These are phyloP conservation scores for Schizopygopsis malacanthus DNA, from an alignment of 2,797 vertebrate species.

Conservation along the genomic window DNA sequence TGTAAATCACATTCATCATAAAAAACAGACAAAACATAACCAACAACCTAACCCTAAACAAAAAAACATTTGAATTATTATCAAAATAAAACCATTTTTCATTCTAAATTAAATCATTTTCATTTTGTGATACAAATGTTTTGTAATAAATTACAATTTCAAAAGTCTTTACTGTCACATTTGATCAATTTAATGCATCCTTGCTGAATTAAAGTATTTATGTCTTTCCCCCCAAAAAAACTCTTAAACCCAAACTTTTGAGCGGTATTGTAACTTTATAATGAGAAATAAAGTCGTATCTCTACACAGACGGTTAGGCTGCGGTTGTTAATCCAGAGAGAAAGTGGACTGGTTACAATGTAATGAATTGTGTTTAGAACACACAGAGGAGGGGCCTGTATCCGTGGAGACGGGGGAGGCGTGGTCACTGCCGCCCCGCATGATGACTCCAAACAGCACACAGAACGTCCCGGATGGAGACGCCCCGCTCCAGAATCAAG, in stretches of 20 bases:
- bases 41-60: too few relatives aligned
- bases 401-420: slow-evolving; percentile 62
- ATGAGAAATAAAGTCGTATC: not conserved
- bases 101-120: not conserved
- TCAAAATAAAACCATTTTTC: too few relatives aligned
- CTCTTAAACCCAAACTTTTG: not conserved
- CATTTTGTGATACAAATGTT: too few relatives aligned
- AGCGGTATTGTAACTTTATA: not conserved
- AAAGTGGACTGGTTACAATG: not conserved
- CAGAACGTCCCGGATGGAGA: slow-evolving; percentile 74
- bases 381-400: slow-evolving; percentile 74
- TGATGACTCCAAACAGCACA: slow-evolving; percentile 80
- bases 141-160: too few relatives aligned
- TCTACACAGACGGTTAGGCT: not conserved
- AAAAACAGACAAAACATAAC: too few relatives aligned
- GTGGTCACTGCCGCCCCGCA: slow-evolving; percentile 66
- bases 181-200: not conserved
- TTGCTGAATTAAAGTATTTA: not conserved
- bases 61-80: too few relatives aligned
- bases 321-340: too few relatives aligned
- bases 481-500: slow-evolving; percentile 81
- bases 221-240: not conserved
- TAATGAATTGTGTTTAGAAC: slow-evolving; percentile 68
- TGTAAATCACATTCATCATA: too few relatives aligned
- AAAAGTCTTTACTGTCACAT: not conserved